Evolutionary conservation across 2,888 invertebrate genomes (phyloP), one percentile per base, ranked within the genome.

Genomic region (Colletes collaris): DNA sequence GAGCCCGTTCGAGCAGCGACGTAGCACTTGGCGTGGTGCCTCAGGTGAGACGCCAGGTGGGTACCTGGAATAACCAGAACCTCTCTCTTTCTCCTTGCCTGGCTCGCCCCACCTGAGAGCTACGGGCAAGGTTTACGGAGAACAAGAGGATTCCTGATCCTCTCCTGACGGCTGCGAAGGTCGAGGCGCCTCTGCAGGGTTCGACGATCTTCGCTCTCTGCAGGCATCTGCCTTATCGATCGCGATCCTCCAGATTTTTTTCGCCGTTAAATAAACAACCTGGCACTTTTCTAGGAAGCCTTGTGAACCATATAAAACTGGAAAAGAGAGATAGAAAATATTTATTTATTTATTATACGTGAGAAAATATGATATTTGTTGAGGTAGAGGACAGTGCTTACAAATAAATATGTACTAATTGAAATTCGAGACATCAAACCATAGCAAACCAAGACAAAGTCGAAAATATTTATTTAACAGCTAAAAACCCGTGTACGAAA

Each of bases 21-120:
- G 85, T 78, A 76, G 76, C 72, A 87, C 85, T 84, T 84, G 74
- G 65, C 85, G 76, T 65, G 82, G 82, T 75, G 85, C 84, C 81
- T 89, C 87, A 83, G 87, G 86, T 85, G 87, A 87, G 88, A 91
- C 88, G 90, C 88, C 88, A 90, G 91, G 90, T 91, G 91, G 91
- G 88, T 87, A 88, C 86, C 85, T 81, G 85, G 83, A 86, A 82
- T 81, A 73, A 72, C 77, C 76, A 73, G 71, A 67, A 65, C 72
- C 81, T 85, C 85, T 80, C 81, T 85, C 78, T 73, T 27, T 79
- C 83, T 64, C 63, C 75, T 75, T 66, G 69, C 66, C 76, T 58
- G 58, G 65, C 72, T 78, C 71, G 67, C 86, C 79, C 85, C 87
- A 77, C 83, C 83, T 67, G 69, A 55, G 58, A 56, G 27, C 70